A percentile compares a stretch with the other conserved stretches of the same genome.
Conservation (phyloP, 2,797 vertebrate genomes). For the Yasuhikotakia modesta region DNA sequence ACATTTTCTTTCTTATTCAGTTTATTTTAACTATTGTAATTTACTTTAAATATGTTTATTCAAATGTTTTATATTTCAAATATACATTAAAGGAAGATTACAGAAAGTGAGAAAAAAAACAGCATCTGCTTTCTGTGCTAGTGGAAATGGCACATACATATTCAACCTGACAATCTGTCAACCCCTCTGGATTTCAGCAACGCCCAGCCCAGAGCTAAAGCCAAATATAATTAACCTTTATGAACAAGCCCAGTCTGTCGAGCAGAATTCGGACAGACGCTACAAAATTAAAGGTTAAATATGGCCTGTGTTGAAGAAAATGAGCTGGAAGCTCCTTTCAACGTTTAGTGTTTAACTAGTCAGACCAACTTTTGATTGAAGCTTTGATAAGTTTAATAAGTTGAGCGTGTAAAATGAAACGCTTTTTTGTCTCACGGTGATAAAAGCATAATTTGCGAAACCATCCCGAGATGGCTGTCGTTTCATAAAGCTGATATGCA, state of each 20-base stretch:
- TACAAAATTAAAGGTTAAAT: conserved; percentile 51
- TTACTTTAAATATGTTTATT: neutral
- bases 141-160: conserved; percentile 50
- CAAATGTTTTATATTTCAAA: neutral
- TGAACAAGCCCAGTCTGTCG: conserved; percentile 55
- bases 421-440: neutral
- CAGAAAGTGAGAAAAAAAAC: conserved; percentile 7
- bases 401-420: conserved; percentile 18
- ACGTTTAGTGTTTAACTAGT: conserved; percentile 27
- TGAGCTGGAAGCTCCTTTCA: conserved; percentile 23
- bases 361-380: conserved; percentile 25
- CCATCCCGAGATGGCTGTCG: neutral
- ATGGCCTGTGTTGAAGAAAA: conserved; percentile 30
- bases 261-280: conserved; percentile 44
- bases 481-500: neutral
- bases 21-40: too few relatives aligned
- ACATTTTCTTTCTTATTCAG: too few relatives aligned
- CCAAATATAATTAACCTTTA: conserved; percentile 64
- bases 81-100: neutral
- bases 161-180: conserved; percentile 50
- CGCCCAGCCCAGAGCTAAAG: conserved; percentile 51
- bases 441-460: neutral
- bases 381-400: conserved; percentile 27
- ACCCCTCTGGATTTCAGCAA: conserved; percentile 38
- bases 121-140: conserved; percentile 20